phyloP scores from a whole-genome alignment of 1,140 invertebrate species.

The Pseudomyrmex gracilis region DNA sequence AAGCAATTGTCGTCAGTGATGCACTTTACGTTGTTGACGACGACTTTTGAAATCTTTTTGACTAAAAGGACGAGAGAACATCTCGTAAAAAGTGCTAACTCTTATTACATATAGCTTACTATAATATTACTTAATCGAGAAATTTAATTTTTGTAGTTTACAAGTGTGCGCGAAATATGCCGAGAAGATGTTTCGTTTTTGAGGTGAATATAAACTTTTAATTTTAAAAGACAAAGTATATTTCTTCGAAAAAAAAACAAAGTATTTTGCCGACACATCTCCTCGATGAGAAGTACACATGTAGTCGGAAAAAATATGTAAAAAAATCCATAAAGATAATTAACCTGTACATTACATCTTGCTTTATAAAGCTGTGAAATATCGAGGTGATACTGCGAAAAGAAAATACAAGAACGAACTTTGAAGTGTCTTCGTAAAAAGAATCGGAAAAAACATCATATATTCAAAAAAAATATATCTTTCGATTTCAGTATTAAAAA shows the following conservation, averaged over 20 bases:
- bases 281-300: not conserved
- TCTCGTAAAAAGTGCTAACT: conserved; percentile 31
- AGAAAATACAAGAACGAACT: conserved; percentile 30
- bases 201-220: no score
- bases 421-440: conserved; percentile 24
- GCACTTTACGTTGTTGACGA: not conserved
- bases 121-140: conserved; percentile 50
- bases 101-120: not conserved
- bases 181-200: not conserved
- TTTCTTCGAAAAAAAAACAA: conserved; percentile 1
- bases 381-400: not conserved
- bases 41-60: conserved; percentile 15
- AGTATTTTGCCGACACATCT: no score
- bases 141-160: conserved; percentile 24
- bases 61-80: conserved; percentile 15
- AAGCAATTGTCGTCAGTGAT: not conserved
- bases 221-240: not conserved
- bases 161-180: not conserved
- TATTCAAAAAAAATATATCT: conserved; percentile 34
- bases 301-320: not conserved
- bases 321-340: not conserved
- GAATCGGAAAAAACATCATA: conserved; percentile 10
- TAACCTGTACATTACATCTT: not conserved
- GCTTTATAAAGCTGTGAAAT: conserved; percentile 13
- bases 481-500: conserved; percentile 49